These are phyloP conservation scores for Urocolius indicus DNA, from an alignment of 2,113 vertebrate genomes.

Conservation along the genomic window DNA sequence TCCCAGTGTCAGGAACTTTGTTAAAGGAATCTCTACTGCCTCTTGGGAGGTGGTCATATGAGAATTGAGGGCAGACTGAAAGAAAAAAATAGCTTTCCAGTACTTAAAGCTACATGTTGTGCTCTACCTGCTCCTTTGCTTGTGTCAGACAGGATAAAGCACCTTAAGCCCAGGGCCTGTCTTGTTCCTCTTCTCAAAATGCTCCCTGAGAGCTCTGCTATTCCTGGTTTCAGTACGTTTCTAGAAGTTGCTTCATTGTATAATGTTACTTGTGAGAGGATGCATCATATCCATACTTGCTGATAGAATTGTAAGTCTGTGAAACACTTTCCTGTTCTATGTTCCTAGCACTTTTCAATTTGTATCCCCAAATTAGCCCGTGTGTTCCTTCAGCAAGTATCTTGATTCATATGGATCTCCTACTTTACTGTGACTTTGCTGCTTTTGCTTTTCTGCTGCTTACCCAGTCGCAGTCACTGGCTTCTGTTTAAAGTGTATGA, in stretches of 20 bases:
- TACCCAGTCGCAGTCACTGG: background rate
- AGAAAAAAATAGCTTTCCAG: background rate
- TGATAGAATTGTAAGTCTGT: background rate
- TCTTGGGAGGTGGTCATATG: background rate
- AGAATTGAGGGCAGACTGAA: background rate
- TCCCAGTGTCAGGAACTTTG: background rate
- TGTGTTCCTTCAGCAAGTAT: background rate
- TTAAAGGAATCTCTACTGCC: background rate
- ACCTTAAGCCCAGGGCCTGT: background rate
- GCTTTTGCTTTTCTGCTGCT: background rate
- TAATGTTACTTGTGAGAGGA: background rate
- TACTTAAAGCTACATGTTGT: background rate
- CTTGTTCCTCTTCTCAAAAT: background rate
- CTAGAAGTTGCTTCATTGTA: background rate
- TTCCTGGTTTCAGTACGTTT: background rate
- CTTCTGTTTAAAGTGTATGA: background rate
- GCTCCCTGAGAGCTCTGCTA: background rate
- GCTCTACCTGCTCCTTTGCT: background rate
- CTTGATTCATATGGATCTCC: background rate
- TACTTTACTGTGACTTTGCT: background rate
- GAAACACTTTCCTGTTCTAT: background rate
- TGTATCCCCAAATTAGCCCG: background rate
- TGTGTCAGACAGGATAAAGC: background rate
- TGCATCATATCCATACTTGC: background rate
- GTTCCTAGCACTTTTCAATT: background rate